Base-by-base conservation (phyloP, 2,888 invertebrate species). In the Drosophila fulvimacula region DNA sequence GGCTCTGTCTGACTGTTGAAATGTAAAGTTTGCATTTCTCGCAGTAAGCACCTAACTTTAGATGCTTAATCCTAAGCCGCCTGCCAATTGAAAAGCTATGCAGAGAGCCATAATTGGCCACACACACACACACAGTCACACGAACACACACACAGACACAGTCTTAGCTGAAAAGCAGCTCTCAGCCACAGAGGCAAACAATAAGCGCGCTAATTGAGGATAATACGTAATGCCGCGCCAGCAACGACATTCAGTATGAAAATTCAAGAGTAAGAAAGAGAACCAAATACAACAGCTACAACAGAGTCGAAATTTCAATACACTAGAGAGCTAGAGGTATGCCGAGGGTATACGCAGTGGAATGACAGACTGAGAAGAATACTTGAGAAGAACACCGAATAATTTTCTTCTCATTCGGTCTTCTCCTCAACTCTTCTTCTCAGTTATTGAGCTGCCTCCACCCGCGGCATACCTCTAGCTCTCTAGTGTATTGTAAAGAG, bases 161-260 rank as follows among this genome's bases (percentile, higher is more conserved):
- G 30, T 49, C 49, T 49, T 30, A 49, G 52, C 17, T 49, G 58
- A 62, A 68, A 61, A 67, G 75, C 46, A 64, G 49, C 56, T 63
- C 63, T 42, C 36, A 65, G 52, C 57, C 52, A 49, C 55, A 55
- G 41, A 72, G 42, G 62, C 76, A 71, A 79, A 82, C 85, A 86
- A 89, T 87, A 75, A 84, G 85, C 82, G 73, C 88, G 78, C 88
- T 84, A 89, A 89, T 87, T 86, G 88, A 73, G 82, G 88, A 82
- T 82, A 84, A 82, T 87, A 82, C 79, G 73, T 70, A 60, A 65
- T 79, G 60, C 69, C 41, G 70, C 46, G 46, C 51, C 57, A 74
- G 67, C 59, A 66, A 19, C 55, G 42, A 57, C 66, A 66, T 59
- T 39, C 67, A 49, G 51, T 56, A 64, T 39, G 19, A 55, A 52